Base-by-base conservation (phyloP, 2,888 invertebrate genomes). In the Cerastoderma edule region DNA sequence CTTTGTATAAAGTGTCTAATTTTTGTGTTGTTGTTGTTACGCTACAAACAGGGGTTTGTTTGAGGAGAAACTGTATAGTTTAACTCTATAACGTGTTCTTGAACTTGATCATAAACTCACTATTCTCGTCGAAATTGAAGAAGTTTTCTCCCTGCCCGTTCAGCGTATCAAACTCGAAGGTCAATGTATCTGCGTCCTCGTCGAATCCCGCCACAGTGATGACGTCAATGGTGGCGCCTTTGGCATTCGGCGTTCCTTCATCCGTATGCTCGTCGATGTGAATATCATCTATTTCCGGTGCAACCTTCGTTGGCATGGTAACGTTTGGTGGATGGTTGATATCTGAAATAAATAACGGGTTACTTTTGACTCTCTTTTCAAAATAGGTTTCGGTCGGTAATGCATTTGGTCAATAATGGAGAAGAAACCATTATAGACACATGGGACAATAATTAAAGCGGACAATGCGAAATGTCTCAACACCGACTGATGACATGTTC, bases 301-400 rank as follows among this genome's bases (percentile, higher is more conserved):
- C 30, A 0, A 24, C 30, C 32, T 53, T n/a, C 4, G 65, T 53
- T 0, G 80, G 80, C 10, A 63, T 33, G 1, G 69, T 69, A 5
- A 80, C 46, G 16, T 56, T 70, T 4, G 80, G 77, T 8, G 75
- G 67, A 1, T n/a, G 39, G 48, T 80, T 80, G 22, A 77, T 66
- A 22, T 80, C 80, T 80, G 63, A 44, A 71, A 63, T 2, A 22
- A 8, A n/a, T 28, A 16, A 48, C 16, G 44, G 10, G 16, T 48
- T n/a, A 5, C n/a, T 48, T 5, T n/a, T 48, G 16, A 44, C 44
- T 16, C 44, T 16, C 44, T 44, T 16, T 44, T n/a, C n/a, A n/a
- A n/a, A n/a, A n/a, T n/a, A n/a, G n/a, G n/a, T n/a, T n/a, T n/a
- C n/a, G n/a, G n/a, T n/a, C n/a, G n/a, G n/a, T n/a, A n/a, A n/a